Evolutionary conservation across 2,797 vertebrate genomes (phyloP).

Genomic region (Artibeus lituratus): DNA sequence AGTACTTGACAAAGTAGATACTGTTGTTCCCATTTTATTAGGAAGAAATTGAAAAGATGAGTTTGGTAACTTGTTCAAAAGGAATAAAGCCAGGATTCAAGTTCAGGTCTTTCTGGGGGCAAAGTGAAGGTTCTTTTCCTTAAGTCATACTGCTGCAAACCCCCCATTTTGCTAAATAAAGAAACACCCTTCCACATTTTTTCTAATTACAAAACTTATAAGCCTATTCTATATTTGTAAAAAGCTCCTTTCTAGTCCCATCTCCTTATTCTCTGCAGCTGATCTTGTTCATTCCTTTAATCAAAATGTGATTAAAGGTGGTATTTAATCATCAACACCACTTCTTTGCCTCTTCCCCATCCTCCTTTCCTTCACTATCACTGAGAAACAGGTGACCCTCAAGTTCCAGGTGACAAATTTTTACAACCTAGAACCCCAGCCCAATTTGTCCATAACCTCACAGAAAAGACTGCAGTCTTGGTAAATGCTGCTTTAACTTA

Average conservation of each 20-base stretch:
- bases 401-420: not conserved
- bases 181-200: not conserved
- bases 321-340: not conserved
- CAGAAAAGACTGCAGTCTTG: not conserved
- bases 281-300: not conserved
- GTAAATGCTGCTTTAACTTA: not conserved
- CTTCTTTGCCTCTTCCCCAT: not conserved
- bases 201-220: constrained; percentile 25
- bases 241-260: not conserved
- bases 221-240: not conserved
- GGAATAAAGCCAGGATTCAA: constrained; percentile 3
- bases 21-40: not conserved
- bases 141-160: not conserved
- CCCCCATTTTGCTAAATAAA: constrained; percentile 28
- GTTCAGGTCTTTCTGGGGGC: not conserved
- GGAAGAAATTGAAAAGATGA: constrained; percentile 18
- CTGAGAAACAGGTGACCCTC: not conserved
- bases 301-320: not conserved
- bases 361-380: not conserved
- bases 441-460: not conserved
- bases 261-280: not conserved
- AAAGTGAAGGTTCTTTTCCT: not conserved
- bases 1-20: not conserved
- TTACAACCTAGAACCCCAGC: not conserved
- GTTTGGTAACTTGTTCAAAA: not conserved